These are phyloP conservation scores for Enteromius trimaculatus DNA, from an alignment of 2,797 vertebrate species.

Conservation along the genomic window DNA sequence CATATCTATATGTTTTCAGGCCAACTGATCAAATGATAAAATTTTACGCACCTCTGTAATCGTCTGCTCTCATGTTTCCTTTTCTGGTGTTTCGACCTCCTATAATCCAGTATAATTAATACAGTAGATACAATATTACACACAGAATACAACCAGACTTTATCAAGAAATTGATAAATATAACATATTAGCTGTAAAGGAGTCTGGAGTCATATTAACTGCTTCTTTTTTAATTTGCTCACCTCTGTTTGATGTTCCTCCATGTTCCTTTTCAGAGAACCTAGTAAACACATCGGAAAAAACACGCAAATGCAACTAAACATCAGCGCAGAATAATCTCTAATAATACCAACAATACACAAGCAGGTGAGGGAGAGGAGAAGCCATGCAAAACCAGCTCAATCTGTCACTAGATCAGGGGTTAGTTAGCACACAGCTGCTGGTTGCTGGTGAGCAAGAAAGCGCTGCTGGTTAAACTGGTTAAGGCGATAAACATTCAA, in stretches of 20 bases:
- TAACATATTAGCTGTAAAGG: neutral
- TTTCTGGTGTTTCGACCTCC: constrained; percentile 77
- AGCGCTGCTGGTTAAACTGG: neutral
- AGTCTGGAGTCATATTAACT: no score
- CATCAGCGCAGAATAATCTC: neutral
- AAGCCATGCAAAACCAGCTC: neutral
- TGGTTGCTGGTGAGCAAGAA: neutral
- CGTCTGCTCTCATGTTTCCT: constrained; percentile 70
- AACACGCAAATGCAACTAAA: constrained; percentile 33
- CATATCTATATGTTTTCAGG: neutral
- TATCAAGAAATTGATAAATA: neutral
- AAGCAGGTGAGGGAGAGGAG: neutral
- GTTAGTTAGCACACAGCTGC: neutral
- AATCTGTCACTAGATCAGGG: neutral
- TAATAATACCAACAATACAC: neutral
- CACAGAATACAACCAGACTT: neutral
- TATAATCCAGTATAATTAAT: constrained; percentile 57
- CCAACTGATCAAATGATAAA: neutral
- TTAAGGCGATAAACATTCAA: neutral
- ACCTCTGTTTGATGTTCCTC: constrained; percentile 75
- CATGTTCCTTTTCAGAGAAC: constrained; percentile 76
- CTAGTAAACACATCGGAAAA: constrained; percentile 65
- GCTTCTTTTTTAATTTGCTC: constrained; percentile 50
- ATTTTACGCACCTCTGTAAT: constrained; percentile 68
- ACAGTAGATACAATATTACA: neutral